phyloP scores from a whole-genome alignment of 1,140 invertebrate species.

The Thaumatotibia leucotreta region DNA sequence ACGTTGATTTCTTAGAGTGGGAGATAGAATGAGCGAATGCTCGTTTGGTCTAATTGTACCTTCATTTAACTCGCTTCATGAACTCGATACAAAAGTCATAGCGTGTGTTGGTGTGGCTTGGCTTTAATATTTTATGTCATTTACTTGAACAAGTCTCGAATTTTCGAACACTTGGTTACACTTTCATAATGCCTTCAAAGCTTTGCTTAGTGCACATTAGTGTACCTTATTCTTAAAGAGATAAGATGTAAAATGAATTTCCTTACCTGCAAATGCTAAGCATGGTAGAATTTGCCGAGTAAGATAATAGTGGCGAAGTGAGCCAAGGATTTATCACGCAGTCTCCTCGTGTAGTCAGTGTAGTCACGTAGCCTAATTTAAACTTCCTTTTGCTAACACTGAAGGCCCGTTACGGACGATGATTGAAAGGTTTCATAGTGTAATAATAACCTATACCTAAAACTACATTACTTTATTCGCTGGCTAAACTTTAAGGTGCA shows the following conservation, averaged over 20 bases:
- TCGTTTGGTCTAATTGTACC: no score
- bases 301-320: slow-evolving; percentile 13
- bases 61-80: no score
- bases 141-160: no score
- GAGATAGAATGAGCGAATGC: no score
- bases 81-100: no score
- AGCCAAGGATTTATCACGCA: slow-evolving; percentile 13
- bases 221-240: no score
- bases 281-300: neutral
- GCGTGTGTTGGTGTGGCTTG: no score
- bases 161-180: no score
- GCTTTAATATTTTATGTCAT: no score
- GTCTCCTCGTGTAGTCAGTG: neutral
- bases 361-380: neutral
- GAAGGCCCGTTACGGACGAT: neutral
- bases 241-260: neutral
- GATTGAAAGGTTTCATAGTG: neutral
- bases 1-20: no score
- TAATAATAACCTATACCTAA: neutral
- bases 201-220: no score
- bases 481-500: neutral
- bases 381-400: neutral
- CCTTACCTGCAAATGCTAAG: neutral
- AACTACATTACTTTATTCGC: neutral
- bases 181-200: no score